Base-by-base conservation (phyloP, 2,797 vertebrate species). In the Spinus pinus region DNA sequence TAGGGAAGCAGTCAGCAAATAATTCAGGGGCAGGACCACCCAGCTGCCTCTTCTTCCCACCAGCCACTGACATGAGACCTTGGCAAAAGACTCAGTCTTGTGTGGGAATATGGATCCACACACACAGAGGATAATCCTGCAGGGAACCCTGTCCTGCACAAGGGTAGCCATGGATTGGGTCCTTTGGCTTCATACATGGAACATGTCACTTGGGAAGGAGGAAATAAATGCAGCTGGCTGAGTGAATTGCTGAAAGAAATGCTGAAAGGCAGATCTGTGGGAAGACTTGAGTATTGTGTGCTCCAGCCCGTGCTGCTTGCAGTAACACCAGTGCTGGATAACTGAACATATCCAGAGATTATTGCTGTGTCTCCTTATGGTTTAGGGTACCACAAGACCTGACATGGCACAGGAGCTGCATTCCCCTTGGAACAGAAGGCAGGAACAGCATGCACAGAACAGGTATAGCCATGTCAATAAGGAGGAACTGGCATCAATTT, bases 11-110 rank as follows among this genome's bases (percentile, higher is more conserved):
- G 81, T 30, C 44, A 78, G 79, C 54, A 92, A 89, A 61, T 89
- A 93, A 93, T 84, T 95, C 85, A 94, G 81, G 42, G 20, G 8
- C 64, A 69, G 42, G 93, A 95, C 89, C 94, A 94, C 92, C 91
- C 92, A 84, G 73, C 72, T 86, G 53, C 44, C 56, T 41, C 81
- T 84, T 95, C 80, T 73, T 67, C 57, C 41, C 37, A 17, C 81
- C 39, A 60, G 54, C 61, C 61, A 39, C 57, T 78, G 87, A 64
- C 22, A 5, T 28, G 35, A 82, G 47, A 31, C 53, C 24, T 77
- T 72, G 60, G 78, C 53, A 82, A 66, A 82, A 82, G 53, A 21
- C 35, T 54, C 58, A 18, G 0, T 66, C 44, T 56, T 12, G 8
- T 1, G 2, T 49, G 71, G 58, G 31, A 85, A 22, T 21, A 24